These are phyloP conservation scores for Aptenodytes patagonicus DNA, from an alignment of 2,113 vertebrate genomes.

Conservation along the genomic window DNA sequence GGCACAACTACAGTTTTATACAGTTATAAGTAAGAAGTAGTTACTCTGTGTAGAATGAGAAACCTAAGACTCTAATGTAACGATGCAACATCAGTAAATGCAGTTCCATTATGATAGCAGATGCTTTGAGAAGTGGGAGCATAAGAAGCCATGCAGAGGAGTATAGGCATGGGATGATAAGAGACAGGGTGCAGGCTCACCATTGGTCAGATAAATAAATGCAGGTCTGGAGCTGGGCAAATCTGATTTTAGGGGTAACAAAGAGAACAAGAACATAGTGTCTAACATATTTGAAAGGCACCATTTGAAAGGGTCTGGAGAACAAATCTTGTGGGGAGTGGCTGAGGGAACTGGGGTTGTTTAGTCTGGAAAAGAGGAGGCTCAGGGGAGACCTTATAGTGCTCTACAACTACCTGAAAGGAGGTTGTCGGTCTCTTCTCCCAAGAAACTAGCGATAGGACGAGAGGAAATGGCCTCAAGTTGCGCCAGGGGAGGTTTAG, in stretches of 20 bases:
- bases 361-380: no score
- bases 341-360: no score
- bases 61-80: background rate
- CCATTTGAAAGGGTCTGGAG: no score
- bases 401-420: no score
- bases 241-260: background rate
- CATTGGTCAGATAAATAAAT: background rate
- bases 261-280: background rate
- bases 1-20: background rate
- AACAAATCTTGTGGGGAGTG: no score
- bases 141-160: background rate
- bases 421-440: no score
- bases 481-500: no score
- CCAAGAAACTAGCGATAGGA: no score
- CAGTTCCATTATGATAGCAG: background rate
- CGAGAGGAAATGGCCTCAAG: no score
- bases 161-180: background rate
- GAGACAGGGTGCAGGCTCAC: background rate
- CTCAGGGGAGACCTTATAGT: no score
- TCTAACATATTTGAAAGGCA: background rate
- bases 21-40: background rate
- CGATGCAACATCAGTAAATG: background rate
- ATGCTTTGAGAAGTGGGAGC: background rate
- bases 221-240: background rate
- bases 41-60: background rate